Conservation (phyloP, 2,113 vertebrate genomes). For the Nothoprocta perdicaria region DNA sequence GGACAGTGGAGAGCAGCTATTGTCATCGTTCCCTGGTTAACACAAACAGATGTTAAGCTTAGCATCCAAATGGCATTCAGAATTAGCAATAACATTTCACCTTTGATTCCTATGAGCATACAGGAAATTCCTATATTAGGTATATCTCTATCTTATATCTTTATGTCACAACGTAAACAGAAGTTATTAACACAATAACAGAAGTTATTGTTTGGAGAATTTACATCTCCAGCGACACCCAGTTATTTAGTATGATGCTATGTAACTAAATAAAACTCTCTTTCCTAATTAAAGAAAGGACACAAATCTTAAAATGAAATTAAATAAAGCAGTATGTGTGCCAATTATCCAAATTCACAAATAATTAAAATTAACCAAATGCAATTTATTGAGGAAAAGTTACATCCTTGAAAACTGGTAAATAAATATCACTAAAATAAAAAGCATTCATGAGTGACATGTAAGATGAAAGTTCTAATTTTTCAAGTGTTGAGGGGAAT, state of each 20-base stretch:
- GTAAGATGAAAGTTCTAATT: not conserved
- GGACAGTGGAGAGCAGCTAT: constrained; percentile 91
- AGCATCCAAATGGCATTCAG: not conserved
- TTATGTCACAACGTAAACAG: not conserved
- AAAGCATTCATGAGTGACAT: not conserved
- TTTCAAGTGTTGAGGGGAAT: not conserved
- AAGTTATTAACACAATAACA: too few relatives aligned
- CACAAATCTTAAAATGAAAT: not conserved
- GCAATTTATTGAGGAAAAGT: not conserved
- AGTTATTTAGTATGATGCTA: not conserved
- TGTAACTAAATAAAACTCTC: not conserved
- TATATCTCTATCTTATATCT: not conserved
- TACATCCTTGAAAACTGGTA: not conserved
- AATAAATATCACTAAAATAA: not conserved
- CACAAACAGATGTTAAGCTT: constrained; percentile 6
- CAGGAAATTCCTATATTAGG: not conserved
- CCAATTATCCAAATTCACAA: not conserved
- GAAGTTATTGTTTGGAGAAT: not conserved
- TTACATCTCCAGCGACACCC: not conserved
- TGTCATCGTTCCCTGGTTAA: constrained; percentile 91
- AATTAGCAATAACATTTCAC: not conserved
- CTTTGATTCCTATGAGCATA: not conserved
- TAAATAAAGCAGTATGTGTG: not conserved
- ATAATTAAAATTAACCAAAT: not conserved
- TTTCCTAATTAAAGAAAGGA: not conserved